Evolutionary conservation across 2,113 vertebrate species (phyloP).

Genomic region (Petromus typicus): DNA sequence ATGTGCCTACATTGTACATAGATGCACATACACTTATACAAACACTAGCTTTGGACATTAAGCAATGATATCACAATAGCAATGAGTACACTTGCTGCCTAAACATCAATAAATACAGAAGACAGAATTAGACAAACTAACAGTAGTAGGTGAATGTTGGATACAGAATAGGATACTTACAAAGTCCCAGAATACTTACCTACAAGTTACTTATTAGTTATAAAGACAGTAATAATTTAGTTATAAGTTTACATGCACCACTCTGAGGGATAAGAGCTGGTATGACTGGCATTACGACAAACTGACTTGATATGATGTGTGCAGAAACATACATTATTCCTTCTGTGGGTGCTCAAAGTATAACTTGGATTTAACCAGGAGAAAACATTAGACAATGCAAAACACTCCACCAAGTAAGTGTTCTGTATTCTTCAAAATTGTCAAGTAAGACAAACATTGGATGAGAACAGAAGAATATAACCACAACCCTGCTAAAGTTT

Average conservation of each 20-base stretch:
- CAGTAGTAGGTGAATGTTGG: neutral
- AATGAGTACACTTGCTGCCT: neutral
- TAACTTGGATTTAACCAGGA: neutral
- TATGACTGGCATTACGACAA: neutral
- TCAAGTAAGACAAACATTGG: neutral
- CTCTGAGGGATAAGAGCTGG: neutral
- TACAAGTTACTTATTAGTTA: neutral
- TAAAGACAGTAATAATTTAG: neutral
- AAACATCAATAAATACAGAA: neutral
- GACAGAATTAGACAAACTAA: slow-evolving; percentile 22
- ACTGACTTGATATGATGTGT: neutral
- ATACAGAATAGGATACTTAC: neutral
- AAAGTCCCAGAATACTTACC: neutral
- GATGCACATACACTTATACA: neutral
- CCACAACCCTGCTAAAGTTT: neutral
- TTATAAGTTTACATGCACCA: neutral
- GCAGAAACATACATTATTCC: neutral
- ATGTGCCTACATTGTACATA: neutral
- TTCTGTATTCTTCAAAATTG: neutral
- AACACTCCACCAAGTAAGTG: neutral
- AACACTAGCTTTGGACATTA: neutral
- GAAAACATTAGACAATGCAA: neutral
- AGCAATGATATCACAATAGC: neutral
- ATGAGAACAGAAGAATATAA: neutral
- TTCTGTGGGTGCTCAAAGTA: neutral